Conservation (phyloP, 1,140 invertebrate species). For the Saxidomus purpurata region DNA sequence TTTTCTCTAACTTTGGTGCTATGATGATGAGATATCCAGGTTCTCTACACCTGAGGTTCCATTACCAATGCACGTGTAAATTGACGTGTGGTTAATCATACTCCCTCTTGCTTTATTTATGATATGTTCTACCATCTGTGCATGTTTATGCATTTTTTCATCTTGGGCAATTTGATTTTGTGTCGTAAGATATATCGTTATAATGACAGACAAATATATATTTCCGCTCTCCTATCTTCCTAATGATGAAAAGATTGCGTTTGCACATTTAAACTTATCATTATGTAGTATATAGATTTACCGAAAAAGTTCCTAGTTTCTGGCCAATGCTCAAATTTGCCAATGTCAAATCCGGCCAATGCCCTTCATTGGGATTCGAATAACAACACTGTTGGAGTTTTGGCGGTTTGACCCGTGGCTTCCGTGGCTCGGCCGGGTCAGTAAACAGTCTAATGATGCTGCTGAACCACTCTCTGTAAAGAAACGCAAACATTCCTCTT, state of each 20-base stretch:
- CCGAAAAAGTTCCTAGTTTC: not conserved
- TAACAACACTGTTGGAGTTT: not conserved
- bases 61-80: constrained; percentile 14
- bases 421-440: too few species aligned
- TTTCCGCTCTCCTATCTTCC: not conserved
- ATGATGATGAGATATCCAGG: not conserved
- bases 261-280: not conserved
- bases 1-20: not conserved
- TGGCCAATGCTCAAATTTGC: not conserved
- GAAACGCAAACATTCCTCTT: too few species aligned
- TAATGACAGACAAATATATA: not conserved
- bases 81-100: constrained; percentile 3
- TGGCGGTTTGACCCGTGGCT: not conserved
- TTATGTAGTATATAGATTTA: not conserved
- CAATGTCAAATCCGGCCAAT: not conserved
- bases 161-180: constrained; percentile 16
- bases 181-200: not conserved
- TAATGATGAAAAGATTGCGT: too few species aligned
- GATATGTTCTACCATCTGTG: not conserved
- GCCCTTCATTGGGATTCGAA: not conserved
- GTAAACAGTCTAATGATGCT: too few species aligned
- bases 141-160: constrained; percentile 4
- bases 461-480: too few species aligned
- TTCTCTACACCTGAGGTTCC: not conserved
- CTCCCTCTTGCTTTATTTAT: not conserved